These are phyloP conservation scores for Acanthis flammea DNA, from an alignment of 2,797 vertebrate species.

Conservation along the genomic window DNA sequence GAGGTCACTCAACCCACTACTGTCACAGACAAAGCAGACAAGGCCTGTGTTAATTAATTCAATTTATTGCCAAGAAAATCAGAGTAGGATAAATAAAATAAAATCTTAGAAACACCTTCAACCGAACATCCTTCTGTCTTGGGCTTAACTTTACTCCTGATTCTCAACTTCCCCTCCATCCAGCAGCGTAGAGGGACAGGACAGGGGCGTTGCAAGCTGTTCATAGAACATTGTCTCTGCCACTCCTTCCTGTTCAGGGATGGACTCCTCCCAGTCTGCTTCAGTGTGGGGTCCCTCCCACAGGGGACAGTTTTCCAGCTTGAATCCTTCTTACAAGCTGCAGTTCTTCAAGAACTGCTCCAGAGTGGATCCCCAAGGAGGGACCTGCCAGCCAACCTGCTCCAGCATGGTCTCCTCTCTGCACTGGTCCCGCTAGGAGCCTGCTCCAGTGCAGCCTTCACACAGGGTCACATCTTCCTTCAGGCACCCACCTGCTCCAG, in stretches of 20 bases:
- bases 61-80: not conserved
- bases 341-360: not conserved
- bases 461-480: not conserved
- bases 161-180: not conserved
- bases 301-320: not conserved
- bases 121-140: not conserved
- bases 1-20: rapidly evolving
- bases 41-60: not conserved
- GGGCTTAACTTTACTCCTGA: not conserved
- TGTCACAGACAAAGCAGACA: not conserved
- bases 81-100: not conserved
- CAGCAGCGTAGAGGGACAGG: rapidly evolving
- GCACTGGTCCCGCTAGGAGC: not conserved
- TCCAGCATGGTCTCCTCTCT: not conserved
- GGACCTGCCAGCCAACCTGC: not conserved
- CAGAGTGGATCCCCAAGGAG: no score
- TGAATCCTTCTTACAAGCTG: not conserved
- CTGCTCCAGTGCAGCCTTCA: not conserved
- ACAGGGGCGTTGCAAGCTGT: not conserved
- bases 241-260: not conserved
- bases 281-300: not conserved
- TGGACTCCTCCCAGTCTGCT: not conserved
- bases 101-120: not conserved
- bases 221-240: rapidly evolving
- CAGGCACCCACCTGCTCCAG: not conserved